Percentiles rank a stretch among this genome's conserved stretches.
These are phyloP conservation scores for Serranus cabrilla DNA, from an alignment of 2,797 vertebrate species.

Conservation along the genomic window DNA sequence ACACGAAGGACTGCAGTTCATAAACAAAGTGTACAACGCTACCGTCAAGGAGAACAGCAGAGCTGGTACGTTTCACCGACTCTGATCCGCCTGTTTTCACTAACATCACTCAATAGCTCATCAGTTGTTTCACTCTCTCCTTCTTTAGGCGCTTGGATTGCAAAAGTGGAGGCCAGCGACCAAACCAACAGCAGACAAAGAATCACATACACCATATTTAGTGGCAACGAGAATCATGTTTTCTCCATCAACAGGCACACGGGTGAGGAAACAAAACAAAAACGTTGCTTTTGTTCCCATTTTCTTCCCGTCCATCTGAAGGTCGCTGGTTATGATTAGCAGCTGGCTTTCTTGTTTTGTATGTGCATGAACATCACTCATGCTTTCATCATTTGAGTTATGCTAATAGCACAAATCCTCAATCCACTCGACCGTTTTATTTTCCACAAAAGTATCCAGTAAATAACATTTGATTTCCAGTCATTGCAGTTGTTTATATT, in stretches of 20 bases:
- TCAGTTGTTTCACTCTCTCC: conserved; percentile 10
- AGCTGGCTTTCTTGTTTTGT: conserved; percentile 22
- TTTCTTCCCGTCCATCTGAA: conserved; percentile 7
- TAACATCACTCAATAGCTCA: background rate
- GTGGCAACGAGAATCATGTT: conserved; percentile 85
- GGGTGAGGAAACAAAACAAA: conserved; percentile 82
- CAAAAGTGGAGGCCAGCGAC: conserved; percentile 88
- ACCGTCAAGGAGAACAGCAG: conserved; percentile 89
- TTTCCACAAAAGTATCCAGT: conserved; percentile 58
- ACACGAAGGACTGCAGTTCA: conserved; percentile 86
- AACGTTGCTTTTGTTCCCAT: background rate
- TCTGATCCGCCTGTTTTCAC: background rate
- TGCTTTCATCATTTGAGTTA: conserved; percentile 42
- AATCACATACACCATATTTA: conserved; percentile 89
- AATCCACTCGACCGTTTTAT: conserved; percentile 45
- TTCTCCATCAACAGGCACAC: conserved; percentile 88
- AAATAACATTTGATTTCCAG: conserved; percentile 35
- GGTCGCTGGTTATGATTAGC: conserved; percentile 20
- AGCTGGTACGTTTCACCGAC: conserved; percentile 81
- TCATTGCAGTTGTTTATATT: conserved; percentile 32
- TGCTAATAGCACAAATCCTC: conserved; percentile 33
- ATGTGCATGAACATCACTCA: conserved; percentile 25
- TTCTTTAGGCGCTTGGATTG: conserved; percentile 87
- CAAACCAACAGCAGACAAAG: conserved; percentile 68
- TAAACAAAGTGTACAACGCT: conserved; percentile 84